Percentiles rank a stretch among this genome's conserved stretches.
Conservation (phyloP, 2,888 invertebrate genomes). For the Theretra japonica region DNA sequence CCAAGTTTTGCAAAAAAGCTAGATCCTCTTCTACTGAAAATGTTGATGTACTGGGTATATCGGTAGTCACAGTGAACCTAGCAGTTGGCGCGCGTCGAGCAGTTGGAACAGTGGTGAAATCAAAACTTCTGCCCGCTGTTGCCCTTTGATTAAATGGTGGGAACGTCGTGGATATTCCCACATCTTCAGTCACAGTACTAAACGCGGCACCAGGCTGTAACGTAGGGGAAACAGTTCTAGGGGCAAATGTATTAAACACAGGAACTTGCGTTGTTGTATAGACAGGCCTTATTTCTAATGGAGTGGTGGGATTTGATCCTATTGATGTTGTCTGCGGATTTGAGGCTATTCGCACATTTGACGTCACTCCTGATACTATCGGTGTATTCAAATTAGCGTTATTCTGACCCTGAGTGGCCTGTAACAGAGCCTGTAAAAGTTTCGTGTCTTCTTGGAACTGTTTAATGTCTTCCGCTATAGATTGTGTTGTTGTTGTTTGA, state of each 20-base stretch:
- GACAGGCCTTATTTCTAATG: slow-evolving; percentile 67
- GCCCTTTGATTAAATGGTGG: slow-evolving; percentile 63
- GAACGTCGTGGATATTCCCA: slow-evolving; percentile 74
- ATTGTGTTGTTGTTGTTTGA: slow-evolving; percentile 58
- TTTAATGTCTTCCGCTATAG: slow-evolving; percentile 66
- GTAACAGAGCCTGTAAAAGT: slow-evolving; percentile 75
- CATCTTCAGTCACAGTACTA: slow-evolving; percentile 59
- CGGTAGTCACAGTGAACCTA: slow-evolving; percentile 66
- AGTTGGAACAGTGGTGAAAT: slow-evolving; percentile 48
- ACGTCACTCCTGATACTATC: slow-evolving; percentile 71
- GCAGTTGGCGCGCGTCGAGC: slow-evolving; percentile 55
- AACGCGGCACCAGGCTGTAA: slow-evolving; percentile 56
- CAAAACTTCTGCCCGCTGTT: slow-evolving; percentile 56
- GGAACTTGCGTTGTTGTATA: slow-evolving; percentile 64
- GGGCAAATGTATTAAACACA: slow-evolving; percentile 56
- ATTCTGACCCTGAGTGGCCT: slow-evolving; percentile 68
- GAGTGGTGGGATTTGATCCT: slow-evolving; percentile 71
- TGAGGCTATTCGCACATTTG: slow-evolving; percentile 75
- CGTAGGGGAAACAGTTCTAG: slow-evolving; percentile 66
- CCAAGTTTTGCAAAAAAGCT: slow-evolving; percentile 86
- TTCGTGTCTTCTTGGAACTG: slow-evolving; percentile 74
- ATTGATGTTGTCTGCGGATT: slow-evolving; percentile 71
- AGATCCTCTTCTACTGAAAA: slow-evolving; percentile 84
- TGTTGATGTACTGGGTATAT: slow-evolving; percentile 75
- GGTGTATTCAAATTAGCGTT: slow-evolving; percentile 59